Conservation (phyloP, 2,113 vertebrate genomes). For the Xiphophorus hellerii region DNA sequence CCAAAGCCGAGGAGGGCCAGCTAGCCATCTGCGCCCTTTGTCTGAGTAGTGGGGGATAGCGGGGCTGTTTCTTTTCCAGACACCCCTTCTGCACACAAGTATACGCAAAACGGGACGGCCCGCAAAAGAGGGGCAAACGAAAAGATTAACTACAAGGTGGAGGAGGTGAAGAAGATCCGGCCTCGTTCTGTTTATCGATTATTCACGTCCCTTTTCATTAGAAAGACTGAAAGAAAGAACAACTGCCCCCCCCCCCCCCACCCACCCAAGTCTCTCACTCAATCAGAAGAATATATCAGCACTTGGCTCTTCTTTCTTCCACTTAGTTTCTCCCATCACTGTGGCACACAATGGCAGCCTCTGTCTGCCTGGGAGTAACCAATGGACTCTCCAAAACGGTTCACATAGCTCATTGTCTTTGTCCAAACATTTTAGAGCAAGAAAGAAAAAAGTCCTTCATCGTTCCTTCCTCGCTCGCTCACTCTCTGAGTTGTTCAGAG, state of each 20-base stretch:
- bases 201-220: slow-evolving; percentile 1
- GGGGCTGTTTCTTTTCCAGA: slow-evolving; percentile 49
- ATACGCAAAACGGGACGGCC: slow-evolving; percentile 23
- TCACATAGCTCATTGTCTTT: slow-evolving; percentile 72
- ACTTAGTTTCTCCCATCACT: slow-evolving; percentile 42
- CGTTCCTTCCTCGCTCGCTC: slow-evolving; percentile 27
- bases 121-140: slow-evolving; percentile 17
- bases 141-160: slow-evolving; percentile 38
- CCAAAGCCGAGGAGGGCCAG: slow-evolving; percentile 66
- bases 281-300: slow-evolving; percentile 65
- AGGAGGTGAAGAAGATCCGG: slow-evolving; percentile 20
- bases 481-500: slow-evolving; percentile 51
- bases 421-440: slow-evolving; percentile 51
- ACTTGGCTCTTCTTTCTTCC: slow-evolving; percentile 47
- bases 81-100: slow-evolving; percentile 37
- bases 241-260: slow-evolving; percentile 29
- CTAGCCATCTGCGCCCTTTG: slow-evolving; percentile 82
- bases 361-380: slow-evolving; percentile 69
- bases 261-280: slow-evolving; percentile 34
- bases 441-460: slow-evolving; percentile 7
- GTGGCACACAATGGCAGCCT: slow-evolving; percentile 65
- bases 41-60: slow-evolving; percentile 56
- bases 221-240: slow-evolving; percentile 21
- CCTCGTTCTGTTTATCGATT: slow-evolving; percentile 7
- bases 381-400: slow-evolving; percentile 69